phyloP scores from a whole-genome alignment of 2,113 vertebrate genomes.

The Pachycephala philippinensis region DNA sequence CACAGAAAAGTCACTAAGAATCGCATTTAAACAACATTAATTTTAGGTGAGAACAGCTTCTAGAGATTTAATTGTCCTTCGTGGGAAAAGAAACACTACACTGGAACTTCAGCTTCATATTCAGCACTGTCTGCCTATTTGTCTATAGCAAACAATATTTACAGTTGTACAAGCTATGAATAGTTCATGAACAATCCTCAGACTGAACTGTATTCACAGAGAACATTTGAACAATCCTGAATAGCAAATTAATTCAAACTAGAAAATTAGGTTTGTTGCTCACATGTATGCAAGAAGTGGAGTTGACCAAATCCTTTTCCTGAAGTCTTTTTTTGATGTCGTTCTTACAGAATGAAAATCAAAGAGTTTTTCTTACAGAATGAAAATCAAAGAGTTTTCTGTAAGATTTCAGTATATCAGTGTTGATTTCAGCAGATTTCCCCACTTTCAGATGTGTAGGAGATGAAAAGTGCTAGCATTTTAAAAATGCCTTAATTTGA shows the following conservation, averaged over 20 bases:
- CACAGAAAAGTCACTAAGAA: neutral
- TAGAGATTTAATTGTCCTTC: neutral
- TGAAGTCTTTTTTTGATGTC: neutral
- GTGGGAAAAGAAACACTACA: neutral
- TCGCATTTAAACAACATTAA: neutral
- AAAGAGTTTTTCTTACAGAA: neutral
- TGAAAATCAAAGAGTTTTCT: neutral
- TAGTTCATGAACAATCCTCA: neutral
- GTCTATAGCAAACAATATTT: neutral
- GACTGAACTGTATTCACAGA: neutral
- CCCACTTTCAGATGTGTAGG: neutral
- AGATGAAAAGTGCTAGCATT: neutral
- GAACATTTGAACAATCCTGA: neutral
- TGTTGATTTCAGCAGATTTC: neutral
- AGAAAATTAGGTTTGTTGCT: neutral
- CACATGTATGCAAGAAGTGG: neutral
- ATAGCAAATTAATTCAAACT: neutral
- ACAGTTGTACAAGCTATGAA: neutral
- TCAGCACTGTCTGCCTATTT: neutral
- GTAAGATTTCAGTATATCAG: neutral
- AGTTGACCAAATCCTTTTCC: neutral
- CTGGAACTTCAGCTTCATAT: neutral
- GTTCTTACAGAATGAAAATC: neutral
- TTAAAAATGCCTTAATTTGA: neutral
- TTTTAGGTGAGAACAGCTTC: neutral